Evolutionary conservation across 2,797 vertebrate genomes (phyloP).

Genomic region (Neosilurus hyrtlii): DNA sequence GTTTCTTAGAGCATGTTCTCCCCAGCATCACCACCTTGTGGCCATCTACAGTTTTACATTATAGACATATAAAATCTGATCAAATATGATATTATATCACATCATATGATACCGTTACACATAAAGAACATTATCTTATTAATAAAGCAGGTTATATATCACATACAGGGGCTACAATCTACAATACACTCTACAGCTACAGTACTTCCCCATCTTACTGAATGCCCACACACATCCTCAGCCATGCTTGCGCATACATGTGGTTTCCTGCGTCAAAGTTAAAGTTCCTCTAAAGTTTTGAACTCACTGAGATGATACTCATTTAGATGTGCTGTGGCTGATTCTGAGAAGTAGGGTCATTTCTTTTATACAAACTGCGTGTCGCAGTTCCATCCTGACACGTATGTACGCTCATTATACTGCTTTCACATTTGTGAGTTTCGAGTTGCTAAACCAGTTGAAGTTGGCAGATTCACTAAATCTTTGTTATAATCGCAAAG

Average conservation of each 20-base stretch:
- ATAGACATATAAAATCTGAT: background rate
- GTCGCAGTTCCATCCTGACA: background rate
- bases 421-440: background rate
- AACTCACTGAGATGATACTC: background rate
- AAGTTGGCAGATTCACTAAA: background rate
- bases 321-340: background rate
- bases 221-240: conserved; percentile 11
- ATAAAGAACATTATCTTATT: background rate
- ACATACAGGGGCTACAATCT: background rate
- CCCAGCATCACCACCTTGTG: conserved; percentile 4
- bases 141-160: background rate
- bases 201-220: background rate
- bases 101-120: background rate
- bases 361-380: background rate
- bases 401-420: background rate
- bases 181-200: background rate
- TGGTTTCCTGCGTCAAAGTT: conserved; percentile 34
- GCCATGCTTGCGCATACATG: background rate
- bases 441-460: background rate
- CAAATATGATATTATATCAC: background rate
- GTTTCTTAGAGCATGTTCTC: background rate
- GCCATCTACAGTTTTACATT: background rate
- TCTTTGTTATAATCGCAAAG: background rate
- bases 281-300: conserved; percentile 15
- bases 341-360: conserved; percentile 18